Conservation (phyloP, 1,140 invertebrate species). For the Cherax quadricarinatus region DNA sequence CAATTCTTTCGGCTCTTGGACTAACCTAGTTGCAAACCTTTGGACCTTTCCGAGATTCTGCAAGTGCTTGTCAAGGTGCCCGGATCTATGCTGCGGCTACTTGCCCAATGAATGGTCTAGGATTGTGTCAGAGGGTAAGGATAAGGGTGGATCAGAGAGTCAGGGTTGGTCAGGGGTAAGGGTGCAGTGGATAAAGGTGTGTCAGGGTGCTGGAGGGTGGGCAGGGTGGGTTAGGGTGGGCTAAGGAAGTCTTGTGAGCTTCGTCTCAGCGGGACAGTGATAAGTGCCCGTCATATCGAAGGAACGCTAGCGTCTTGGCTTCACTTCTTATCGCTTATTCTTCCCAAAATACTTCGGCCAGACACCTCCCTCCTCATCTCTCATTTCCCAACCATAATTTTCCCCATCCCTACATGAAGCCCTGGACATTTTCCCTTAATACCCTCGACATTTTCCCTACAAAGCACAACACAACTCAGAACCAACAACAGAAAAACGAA, state of each 20-base stretch:
- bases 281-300: constrained; percentile 68
- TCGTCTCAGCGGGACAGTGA: constrained; percentile 66
- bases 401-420: neutral
- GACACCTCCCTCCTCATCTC: neutral
- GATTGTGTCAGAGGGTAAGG: too few relatives aligned
- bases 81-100: too few relatives aligned
- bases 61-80: too few relatives aligned
- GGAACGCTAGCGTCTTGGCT: constrained; percentile 36
- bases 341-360: constrained; percentile 36
- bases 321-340: neutral
- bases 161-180: neutral
- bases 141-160: neutral
- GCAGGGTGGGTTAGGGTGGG: neutral
- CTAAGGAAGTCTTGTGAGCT: constrained; percentile 11
- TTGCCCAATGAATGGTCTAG: too few relatives aligned
- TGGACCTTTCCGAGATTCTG: too few relatives aligned
- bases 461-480: too few relatives aligned
- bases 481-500: too few relatives aligned
- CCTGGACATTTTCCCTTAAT: too few relatives aligned
- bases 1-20: too few relatives aligned
- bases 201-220: neutral
- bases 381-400: neutral
- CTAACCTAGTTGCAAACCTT: too few relatives aligned
- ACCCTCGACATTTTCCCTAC: too few relatives aligned
- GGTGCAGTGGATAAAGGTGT: neutral